These are phyloP conservation scores for Xiphydria camelus DNA, from an alignment of 2,888 invertebrate genomes.

Conservation along the genomic window DNA sequence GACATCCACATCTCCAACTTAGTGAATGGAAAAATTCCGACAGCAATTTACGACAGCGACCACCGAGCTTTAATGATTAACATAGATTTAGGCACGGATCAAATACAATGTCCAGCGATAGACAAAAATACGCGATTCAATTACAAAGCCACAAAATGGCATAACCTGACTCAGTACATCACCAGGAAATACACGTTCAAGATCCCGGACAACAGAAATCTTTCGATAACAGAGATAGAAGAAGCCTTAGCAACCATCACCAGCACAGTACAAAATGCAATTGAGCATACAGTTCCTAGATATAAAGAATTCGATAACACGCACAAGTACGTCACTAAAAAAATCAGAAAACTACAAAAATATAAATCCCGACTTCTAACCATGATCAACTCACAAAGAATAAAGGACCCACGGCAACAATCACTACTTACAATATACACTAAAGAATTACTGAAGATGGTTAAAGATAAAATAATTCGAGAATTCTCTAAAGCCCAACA, in stretches of 20 bases:
- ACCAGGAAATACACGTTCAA: background rate
- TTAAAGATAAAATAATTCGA: constrained; percentile 1
- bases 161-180: background rate
- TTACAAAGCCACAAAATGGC: no score
- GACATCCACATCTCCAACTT: background rate
- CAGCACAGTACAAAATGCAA: background rate
- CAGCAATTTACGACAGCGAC: no score
- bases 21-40: no score
- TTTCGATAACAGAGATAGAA: background rate
- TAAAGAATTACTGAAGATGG: background rate
- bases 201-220: background rate
- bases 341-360: no score
- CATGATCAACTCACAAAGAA: no score
- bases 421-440: background rate
- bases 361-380: no score
- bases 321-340: background rate
- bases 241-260: no score
- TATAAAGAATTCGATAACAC: no score
- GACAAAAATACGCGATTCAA: background rate
- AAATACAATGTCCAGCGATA: constrained; percentile 1
- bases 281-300: background rate
- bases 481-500: no score
- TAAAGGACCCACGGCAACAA: constrained; percentile 1
- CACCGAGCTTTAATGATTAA: no score
- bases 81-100: background rate